A percentile compares a stretch with the other conserved stretches of the same genome.
These are phyloP conservation scores for Ferdinandea cuprea DNA, from an alignment of 2,888 invertebrate genomes.

Conservation along the genomic window DNA sequence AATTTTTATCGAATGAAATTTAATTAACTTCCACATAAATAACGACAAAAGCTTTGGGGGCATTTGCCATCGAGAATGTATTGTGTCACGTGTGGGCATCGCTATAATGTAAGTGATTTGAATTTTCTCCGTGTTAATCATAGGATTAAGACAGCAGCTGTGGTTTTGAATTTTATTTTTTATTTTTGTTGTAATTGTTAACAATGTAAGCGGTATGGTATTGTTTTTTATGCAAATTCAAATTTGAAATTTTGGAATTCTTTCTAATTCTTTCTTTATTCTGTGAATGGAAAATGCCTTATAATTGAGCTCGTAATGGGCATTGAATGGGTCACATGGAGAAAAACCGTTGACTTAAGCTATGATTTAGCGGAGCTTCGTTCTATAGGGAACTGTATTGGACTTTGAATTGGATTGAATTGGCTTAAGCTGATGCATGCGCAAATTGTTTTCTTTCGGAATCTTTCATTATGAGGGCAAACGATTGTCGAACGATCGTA, in stretches of 20 bases:
- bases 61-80: too few relatives aligned
- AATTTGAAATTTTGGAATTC: background rate
- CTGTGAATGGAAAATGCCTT: background rate
- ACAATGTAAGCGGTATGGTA: slow-evolving; percentile 14
- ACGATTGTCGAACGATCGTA: background rate
- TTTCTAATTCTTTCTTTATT: background rate
- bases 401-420: slow-evolving; percentile 1
- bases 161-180: background rate
- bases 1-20: slow-evolving; percentile 32
- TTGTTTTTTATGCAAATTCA: background rate
- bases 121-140: slow-evolving; percentile 48
- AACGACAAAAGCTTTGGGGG: background rate
- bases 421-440: background rate
- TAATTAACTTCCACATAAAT: slow-evolving; percentile 39
- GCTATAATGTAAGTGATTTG: slow-evolving; percentile 51
- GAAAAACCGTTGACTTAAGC: background rate
- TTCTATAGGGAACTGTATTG: too few relatives aligned
- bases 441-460: background rate
- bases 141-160: slow-evolving; percentile 39
- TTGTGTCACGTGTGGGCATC: slow-evolving; percentile 49
- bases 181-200: slow-evolving; percentile 40
- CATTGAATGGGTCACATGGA: background rate
- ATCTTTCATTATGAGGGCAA: background rate
- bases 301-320: background rate
- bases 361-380: background rate